Evolutionary conservation across 2,888 invertebrate genomes (phyloP).

Genomic region (Lamellibrachia satsuma): DNA sequence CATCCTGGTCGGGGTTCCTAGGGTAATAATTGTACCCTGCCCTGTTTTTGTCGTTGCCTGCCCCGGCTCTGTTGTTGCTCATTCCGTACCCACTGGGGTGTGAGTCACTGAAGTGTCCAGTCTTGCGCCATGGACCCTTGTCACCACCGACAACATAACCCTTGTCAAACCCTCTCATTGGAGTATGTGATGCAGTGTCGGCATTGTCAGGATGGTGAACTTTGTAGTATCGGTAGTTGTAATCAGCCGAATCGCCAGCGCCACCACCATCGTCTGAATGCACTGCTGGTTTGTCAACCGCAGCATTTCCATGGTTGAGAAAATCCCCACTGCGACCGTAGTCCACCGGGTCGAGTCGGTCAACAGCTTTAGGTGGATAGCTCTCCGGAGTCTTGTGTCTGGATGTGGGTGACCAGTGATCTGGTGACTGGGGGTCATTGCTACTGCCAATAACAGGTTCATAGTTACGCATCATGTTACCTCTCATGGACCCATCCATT

Average conservation of each 20-base stretch:
- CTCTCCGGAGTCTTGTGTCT: background rate
- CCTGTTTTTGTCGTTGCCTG: background rate
- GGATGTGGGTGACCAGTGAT: background rate
- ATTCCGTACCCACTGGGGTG: background rate
- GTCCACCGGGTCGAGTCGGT: background rate
- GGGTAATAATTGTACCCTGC: background rate
- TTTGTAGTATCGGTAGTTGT: background rate
- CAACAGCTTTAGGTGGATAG: background rate
- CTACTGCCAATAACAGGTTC: background rate
- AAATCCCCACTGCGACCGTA: background rate
- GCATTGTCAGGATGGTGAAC: background rate
- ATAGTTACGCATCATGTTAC: slow-evolving; percentile 3
- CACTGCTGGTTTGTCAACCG: background rate
- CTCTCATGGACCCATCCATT: background rate
- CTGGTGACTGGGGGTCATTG: background rate
- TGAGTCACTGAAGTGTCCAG: background rate
- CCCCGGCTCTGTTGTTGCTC: background rate
- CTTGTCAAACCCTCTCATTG: background rate
- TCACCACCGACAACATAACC: background rate
- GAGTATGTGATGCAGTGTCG: background rate
- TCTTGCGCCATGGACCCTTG: background rate
- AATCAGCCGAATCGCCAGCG: background rate
- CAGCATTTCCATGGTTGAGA: background rate
- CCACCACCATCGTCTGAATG: background rate
- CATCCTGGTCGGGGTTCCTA: slow-evolving; percentile 10